phyloP scores from a whole-genome alignment of 2,113 vertebrate species.

The Cichladusa arquata region DNA sequence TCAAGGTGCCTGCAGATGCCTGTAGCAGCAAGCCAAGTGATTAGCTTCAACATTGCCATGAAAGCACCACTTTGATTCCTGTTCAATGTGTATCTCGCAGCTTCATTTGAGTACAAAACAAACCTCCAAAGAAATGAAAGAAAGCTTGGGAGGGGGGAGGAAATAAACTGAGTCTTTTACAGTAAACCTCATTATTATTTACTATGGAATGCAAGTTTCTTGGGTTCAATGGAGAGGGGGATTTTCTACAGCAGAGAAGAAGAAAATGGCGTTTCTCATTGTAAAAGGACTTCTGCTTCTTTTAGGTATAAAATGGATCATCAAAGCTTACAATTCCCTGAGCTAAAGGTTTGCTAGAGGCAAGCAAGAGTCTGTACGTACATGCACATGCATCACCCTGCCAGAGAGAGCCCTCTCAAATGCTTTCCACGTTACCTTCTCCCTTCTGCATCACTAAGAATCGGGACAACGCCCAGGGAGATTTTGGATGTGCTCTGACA shows the following conservation, averaged over 20 bases:
- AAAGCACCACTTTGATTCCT: constrained; percentile 8
- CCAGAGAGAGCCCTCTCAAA: background rate
- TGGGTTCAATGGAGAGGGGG: background rate
- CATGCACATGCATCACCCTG: background rate
- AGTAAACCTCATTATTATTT: constrained; percentile 17
- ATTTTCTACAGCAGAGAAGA: background rate
- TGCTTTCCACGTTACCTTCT: background rate
- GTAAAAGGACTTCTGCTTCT: background rate
- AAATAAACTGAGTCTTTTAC: background rate
- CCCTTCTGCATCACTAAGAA: background rate
- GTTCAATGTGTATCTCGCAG: background rate
- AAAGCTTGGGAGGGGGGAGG: background rate
- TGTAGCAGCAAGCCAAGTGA: constrained; percentile 18
- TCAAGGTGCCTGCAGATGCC: constrained; percentile 44
- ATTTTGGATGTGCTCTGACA: background rate
- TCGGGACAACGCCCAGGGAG: background rate
- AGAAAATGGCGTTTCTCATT: background rate
- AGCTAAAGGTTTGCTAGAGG: background rate
- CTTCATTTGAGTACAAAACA: background rate
- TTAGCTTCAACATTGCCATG: background rate
- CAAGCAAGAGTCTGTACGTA: background rate
- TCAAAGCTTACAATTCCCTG: background rate
- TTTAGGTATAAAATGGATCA: background rate
- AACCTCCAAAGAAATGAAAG: background rate
- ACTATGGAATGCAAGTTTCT: background rate